Base-by-base conservation (phyloP, 2,797 vertebrate species). In the Hypotaenidia philippensis region DNA sequence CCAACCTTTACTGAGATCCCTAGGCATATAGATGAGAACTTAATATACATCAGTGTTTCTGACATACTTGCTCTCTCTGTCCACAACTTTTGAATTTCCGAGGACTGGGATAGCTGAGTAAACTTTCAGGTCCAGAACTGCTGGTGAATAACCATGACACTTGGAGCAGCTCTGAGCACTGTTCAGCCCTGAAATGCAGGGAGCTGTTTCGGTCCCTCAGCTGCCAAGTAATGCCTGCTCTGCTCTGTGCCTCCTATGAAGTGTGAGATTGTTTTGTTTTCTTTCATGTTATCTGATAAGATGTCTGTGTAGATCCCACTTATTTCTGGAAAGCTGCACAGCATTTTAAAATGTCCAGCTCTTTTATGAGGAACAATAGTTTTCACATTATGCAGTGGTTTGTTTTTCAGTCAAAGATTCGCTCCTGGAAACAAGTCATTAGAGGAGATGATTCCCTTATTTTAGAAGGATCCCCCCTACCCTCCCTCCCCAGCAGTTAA, bases 91-190 rank as follows among this genome's bases (percentile, higher is more conserved):
- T 0, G 0, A 10, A 40, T 72, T 84, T 84, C 59, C 47, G 38
- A 66, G 34, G 27, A 23, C 52, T n/a, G 60, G 18, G 8, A 11
- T 27, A 5, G 25, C 22, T 36, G 8, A 66, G 55, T 36, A 56
- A 56, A 68, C 25, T 31, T 38, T 52, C 12, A 49, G 18, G 49
- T 80, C 34, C 63, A 52, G 60, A 44, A 29, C 44, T 52, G 34
- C 44, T 61, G 52, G 23, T 45, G 50, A 52, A 23, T 61, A 53
- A 13, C 40, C 0, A 1, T 52, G 60, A 45, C 57, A 59, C 23
- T 68, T 0, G 0, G 55, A 79, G 53, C 34, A 52, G 17, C 31
- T 78, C 66, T 2, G 11, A 27, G 11, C 3, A 6, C 56, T 0
- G 3, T 38, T 29, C 26, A 79, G n/a, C 13, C 32, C 18, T 49